Base-by-base conservation (phyloP, 1,140 invertebrate genomes). In the Araneus ventricosus region DNA sequence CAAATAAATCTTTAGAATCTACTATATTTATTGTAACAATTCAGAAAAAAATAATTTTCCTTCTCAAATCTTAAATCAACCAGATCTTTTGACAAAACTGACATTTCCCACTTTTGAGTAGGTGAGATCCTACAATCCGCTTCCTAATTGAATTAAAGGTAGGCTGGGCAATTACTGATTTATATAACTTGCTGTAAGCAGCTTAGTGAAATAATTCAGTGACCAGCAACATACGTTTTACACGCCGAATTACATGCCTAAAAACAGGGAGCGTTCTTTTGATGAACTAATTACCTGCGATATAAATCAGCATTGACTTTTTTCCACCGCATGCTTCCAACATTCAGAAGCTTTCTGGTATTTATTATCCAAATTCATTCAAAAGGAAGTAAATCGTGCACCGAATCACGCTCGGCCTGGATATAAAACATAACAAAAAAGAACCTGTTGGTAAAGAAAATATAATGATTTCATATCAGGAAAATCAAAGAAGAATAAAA, bases 291-390 rank as follows among this genome's bases (percentile, higher is more conserved):
- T 87, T 87, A 87, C 37, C 37, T 14, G 17, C 27, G 59, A 61
- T 61, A 87, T 87, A 87, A 87, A 87, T 87, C 85, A 87, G 85
- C 52, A 87, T 87, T 61, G 22, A 7, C 85, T 87, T 39, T n/a
- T 52, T 80, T 34, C 22, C 45, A 57, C 45, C n/a, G 27, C 24
- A 30, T 30, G 27, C 45, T 52, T 5, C 70, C 5, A 75, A 82
- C 37, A 52, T 24, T 82, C 41, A 52, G 80, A 82, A 82, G 34
- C 85, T 27, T 87, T 87, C 82, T 61, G 30, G 52, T 63, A 61
- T 39, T 84, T 57, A 57, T 84, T 84, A 84, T 45, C 52, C 24
- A 34, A 59, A 61, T 59, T 87, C 85, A 61, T 61, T n/a, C 41
- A 27, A 61, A 61, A 59, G 59, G 30, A 61, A 45, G 41, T 30